phyloP scores from a whole-genome alignment of 2,797 vertebrate species.

The Lagocephalus sceleratus region DNA sequence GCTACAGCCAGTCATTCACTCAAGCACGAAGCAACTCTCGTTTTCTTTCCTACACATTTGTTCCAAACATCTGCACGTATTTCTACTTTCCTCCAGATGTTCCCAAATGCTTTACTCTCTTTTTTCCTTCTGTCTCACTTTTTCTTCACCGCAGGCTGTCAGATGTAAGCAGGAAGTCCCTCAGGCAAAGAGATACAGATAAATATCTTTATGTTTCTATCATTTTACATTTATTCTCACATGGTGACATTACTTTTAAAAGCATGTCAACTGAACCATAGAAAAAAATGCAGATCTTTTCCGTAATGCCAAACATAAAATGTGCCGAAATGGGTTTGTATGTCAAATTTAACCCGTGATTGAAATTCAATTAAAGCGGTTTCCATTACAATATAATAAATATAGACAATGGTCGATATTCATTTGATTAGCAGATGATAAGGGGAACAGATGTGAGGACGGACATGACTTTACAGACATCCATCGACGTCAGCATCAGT shows the following conservation, averaged over 20 bases:
- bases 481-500: background rate
- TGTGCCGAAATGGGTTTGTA: no score
- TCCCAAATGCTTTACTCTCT: background rate
- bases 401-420: no score
- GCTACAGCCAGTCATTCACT: slow-evolving; percentile 24
- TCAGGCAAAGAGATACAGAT: slow-evolving; percentile 47
- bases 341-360: no score
- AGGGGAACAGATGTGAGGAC: background rate
- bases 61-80: background rate
- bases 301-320: background rate
- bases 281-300: background rate
- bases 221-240: slow-evolving; percentile 31
- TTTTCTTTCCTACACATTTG: background rate
- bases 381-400: no score
- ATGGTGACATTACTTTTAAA: slow-evolving; percentile 30
- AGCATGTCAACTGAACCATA: background rate
- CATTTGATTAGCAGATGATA: no score
- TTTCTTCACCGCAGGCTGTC: slow-evolving; percentile 25
- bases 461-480: background rate
- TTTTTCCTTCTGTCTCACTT: slow-evolving; percentile 7
- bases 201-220: slow-evolving; percentile 58
- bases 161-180: slow-evolving; percentile 57
- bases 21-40: slow-evolving; percentile 2
- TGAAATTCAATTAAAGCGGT: no score
- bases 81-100: background rate